Evolutionary conservation across 2,888 invertebrate genomes (phyloP).

Genomic region (Apamea epomidion): DNA sequence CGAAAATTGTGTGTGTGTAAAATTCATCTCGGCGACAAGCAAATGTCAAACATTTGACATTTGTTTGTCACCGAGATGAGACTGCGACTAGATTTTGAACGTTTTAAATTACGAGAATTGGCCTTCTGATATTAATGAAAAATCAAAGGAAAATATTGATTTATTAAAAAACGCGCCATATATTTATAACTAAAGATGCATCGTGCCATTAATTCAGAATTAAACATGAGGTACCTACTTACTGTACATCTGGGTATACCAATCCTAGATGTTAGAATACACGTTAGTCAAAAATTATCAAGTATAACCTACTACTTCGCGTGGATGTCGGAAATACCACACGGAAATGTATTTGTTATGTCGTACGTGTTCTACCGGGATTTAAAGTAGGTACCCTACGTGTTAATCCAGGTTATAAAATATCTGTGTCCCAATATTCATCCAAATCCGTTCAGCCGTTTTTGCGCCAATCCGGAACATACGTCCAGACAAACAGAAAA

Average conservation of each 20-base stretch:
- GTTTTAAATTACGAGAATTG: too few relatives aligned
- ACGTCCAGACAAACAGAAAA: background rate
- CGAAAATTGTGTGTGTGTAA: too few relatives aligned
- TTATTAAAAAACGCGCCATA: background rate
- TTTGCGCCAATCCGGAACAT: background rate
- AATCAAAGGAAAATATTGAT: slow-evolving; percentile 1
- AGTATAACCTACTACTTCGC: background rate
- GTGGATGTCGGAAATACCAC: background rate
- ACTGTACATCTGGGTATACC: background rate
- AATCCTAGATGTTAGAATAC: background rate
- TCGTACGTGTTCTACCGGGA: too few relatives aligned
- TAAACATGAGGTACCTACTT: background rate
- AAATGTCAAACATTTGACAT: too few relatives aligned
- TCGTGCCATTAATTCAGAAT: background rate
- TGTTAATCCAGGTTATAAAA: too few relatives aligned
- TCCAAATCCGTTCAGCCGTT: too few relatives aligned
- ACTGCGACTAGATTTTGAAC: too few relatives aligned
- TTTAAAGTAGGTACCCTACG: too few relatives aligned
- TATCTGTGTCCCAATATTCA: too few relatives aligned
- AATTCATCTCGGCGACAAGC: too few relatives aligned
- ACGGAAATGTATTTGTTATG: background rate
- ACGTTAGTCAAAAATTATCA: background rate
- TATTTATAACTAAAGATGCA: background rate
- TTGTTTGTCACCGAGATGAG: too few relatives aligned
- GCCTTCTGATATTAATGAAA: too few relatives aligned